Evolutionary conservation across 2,113 vertebrate species (phyloP).

Genomic region (Apeltes quadracus): DNA sequence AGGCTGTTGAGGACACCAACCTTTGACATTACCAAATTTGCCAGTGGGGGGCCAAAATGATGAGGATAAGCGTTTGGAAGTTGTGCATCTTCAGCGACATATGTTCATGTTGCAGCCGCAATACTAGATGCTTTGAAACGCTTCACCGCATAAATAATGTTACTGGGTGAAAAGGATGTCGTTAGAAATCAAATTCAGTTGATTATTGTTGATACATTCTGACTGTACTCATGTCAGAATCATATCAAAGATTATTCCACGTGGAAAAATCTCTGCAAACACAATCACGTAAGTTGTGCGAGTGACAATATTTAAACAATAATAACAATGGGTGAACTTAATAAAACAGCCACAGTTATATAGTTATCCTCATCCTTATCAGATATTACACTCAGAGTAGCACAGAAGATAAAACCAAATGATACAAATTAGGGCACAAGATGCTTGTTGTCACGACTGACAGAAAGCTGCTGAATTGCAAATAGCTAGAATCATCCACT

Average conservation of each 20-base stretch:
- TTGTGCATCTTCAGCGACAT: too few species aligned
- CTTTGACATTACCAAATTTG: too few species aligned
- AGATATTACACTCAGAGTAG: constrained; percentile 1
- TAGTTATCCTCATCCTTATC: not conserved
- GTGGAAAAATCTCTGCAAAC: not conserved
- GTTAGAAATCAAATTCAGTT: not conserved
- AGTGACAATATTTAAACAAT: not conserved
- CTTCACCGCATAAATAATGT: constrained; percentile 5
- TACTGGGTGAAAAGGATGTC: not conserved
- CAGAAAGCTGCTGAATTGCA: not conserved
- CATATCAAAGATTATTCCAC: constrained; percentile 14
- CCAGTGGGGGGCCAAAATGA: not conserved
- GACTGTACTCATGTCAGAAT: not conserved
- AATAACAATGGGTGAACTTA: not conserved
- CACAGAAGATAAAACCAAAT: constrained; percentile 25
- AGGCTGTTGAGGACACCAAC: not conserved
- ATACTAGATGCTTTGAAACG: too few species aligned
- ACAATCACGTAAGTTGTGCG: not conserved
- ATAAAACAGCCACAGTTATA: constrained; percentile 17
- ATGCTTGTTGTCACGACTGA: constrained; percentile 6
- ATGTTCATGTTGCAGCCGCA: too few species aligned
- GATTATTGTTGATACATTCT: not conserved
- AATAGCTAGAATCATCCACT: constrained; percentile 1
- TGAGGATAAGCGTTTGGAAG: too few species aligned
- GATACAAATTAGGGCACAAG: not conserved